Evolutionary conservation across 1,140 invertebrate genomes (phyloP).

Genomic region (Hypothenemus hampei): DNA sequence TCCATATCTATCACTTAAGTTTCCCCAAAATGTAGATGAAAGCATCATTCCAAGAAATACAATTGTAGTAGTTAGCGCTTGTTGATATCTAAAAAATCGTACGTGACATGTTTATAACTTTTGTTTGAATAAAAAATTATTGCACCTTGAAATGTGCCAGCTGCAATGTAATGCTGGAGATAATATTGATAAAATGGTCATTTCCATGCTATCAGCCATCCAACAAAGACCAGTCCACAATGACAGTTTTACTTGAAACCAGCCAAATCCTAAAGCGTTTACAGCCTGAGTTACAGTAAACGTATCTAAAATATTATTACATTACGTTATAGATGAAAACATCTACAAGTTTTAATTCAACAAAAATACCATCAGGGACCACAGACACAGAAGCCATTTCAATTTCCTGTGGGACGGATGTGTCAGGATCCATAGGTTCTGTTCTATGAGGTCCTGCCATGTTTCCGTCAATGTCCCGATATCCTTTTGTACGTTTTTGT

Average conservation of each 20-base stretch:
- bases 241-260: conserved; percentile 89
- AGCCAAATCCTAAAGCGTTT: conserved; percentile 92
- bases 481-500: conserved; percentile 39
- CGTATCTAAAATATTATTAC: conserved; percentile 62
- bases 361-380: conserved; percentile 67
- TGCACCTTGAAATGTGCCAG: conserved; percentile 79
- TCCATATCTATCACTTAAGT: conserved; percentile 91
- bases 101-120: no score
- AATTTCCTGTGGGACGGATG: conserved; percentile 55
- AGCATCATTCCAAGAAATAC: conserved; percentile 97
- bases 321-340: neutral
- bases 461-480: conserved; percentile 43
- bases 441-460: conserved; percentile 15
- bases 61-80: conserved; percentile 63
- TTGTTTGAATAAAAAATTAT: no score
- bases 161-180: conserved; percentile 90
- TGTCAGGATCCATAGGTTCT: conserved; percentile 37
- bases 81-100: conserved; percentile 60
- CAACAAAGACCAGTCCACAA: conserved; percentile 82
- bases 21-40: conserved; percentile 93
- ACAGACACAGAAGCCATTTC: conserved; percentile 77
- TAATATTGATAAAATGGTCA: conserved; percentile 92
- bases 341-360: neutral
- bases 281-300: conserved; percentile 93
- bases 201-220: conserved; percentile 99